Conservation (phyloP, 2,797 vertebrate species). For the Myotis planiceps region DNA sequence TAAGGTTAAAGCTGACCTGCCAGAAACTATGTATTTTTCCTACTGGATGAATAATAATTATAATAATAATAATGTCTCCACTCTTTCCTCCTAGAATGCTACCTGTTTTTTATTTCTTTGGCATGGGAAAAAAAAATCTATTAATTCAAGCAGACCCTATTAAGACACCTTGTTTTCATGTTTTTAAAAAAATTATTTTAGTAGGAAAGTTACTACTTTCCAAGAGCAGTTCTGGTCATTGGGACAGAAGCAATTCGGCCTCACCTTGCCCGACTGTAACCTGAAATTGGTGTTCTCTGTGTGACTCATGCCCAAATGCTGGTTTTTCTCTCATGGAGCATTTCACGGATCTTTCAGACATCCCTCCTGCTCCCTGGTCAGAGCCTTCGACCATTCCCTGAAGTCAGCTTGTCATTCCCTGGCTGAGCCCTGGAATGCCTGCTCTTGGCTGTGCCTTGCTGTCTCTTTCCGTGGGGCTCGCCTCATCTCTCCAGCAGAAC, state of each 20-base stretch:
- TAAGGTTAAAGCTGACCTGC: neutral
- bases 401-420: neutral
- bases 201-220: neutral
- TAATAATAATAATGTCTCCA: neutral
- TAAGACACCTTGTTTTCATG: neutral
- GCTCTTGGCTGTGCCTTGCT: neutral
- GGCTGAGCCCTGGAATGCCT: neutral
- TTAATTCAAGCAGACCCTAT: neutral
- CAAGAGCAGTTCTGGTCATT: neutral
- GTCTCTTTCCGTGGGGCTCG: neutral
- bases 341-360: neutral
- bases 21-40: neutral
- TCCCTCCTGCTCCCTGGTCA: neutral
- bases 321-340: neutral
- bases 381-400: neutral
- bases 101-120: neutral
- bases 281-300: neutral
- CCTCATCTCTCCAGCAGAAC: neutral
- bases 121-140: neutral
- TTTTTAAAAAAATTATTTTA: neutral
- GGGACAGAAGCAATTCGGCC: neutral
- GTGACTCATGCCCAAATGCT: neutral
- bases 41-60: neutral
- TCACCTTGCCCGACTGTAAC: neutral
- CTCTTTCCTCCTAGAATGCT: neutral